Evolutionary conservation across 1,140 invertebrate species (phyloP).

Genomic region (Drosophila mojavensis): DNA sequence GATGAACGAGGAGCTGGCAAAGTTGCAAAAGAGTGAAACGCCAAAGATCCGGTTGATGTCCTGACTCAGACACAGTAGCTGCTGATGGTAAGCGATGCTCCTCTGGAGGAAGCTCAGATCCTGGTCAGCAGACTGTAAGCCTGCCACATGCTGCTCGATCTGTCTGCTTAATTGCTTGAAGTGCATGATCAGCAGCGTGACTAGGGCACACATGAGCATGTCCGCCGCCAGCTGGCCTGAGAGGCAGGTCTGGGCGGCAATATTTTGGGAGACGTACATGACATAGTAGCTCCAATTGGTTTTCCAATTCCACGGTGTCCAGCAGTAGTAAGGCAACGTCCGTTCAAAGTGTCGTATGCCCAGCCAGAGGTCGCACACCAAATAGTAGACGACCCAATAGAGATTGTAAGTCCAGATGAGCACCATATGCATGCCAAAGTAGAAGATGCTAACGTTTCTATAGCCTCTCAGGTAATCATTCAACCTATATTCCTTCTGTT

Average conservation of each 20-base stretch:
- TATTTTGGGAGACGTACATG: conserved; percentile 59
- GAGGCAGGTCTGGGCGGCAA: conserved; percentile 60
- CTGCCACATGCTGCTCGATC: conserved; percentile 47
- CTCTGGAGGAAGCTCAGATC: conserved; percentile 58
- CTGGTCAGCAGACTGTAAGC: not conserved
- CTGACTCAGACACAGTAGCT: conserved; percentile 45
- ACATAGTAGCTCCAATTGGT: conserved; percentile 62
- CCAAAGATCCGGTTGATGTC: conserved; percentile 68
- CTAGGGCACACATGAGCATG: conserved; percentile 65
- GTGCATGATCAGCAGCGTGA: conserved; percentile 73
- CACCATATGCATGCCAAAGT: conserved; percentile 58
- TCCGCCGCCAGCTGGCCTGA: conserved; percentile 69
- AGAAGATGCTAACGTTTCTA: conserved; percentile 51
- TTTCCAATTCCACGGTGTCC: conserved; percentile 72
- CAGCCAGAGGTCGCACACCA: conserved; percentile 68
- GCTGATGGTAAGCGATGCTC: conserved; percentile 62
- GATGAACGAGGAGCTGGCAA: conserved; percentile 63
- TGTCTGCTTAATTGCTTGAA: conserved; percentile 44
- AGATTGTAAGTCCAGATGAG: conserved; percentile 75
- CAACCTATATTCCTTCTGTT: conserved; percentile 47
- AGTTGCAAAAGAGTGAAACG: conserved; percentile 64
- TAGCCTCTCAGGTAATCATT: conserved; percentile 30
- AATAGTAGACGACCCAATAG: conserved; percentile 62
- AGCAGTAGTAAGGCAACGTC: conserved; percentile 69
- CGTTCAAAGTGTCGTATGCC: conserved; percentile 37